phyloP scores from a whole-genome alignment of 2,113 vertebrate species.

The Thermophis baileyi region DNA sequence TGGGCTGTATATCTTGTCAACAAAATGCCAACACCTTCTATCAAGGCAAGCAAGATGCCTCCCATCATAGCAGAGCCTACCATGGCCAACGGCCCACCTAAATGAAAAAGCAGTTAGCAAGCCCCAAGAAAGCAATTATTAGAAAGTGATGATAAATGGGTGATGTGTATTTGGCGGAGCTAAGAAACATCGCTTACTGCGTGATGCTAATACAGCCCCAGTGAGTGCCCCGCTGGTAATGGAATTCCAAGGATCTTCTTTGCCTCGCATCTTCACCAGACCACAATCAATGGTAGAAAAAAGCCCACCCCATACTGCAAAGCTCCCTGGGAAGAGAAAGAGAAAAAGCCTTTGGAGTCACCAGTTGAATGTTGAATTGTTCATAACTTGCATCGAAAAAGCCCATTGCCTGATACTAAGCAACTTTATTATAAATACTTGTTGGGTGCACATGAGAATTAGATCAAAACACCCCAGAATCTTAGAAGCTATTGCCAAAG shows the following conservation, averaged over 20 bases:
- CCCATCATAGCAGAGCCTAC: constrained; percentile 90
- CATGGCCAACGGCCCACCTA: constrained; percentile 88
- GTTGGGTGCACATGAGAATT: neutral
- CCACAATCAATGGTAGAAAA: constrained; percentile 91
- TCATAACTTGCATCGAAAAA: neutral
- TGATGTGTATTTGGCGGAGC: neutral
- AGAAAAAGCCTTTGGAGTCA: neutral
- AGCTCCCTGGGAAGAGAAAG: constrained; percentile 74
- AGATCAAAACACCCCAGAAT: neutral
- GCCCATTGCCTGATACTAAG: neutral
- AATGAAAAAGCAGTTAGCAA: neutral
- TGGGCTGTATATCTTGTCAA: constrained; percentile 85
- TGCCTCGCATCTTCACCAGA: constrained; percentile 79
- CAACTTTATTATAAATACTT: neutral
- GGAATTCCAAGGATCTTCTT: constrained; percentile 91
- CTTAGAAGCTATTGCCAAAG: neutral
- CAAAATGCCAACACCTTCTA: constrained; percentile 85
- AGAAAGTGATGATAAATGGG: neutral
- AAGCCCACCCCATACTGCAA: constrained; percentile 86
- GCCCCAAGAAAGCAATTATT: neutral
- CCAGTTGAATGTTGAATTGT: neutral
- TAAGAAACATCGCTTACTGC: constrained; percentile 73
- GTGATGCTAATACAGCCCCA: constrained; percentile 82
- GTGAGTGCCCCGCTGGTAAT: constrained; percentile 87
- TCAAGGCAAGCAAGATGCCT: constrained; percentile 82